Evolutionary conservation across 2,888 invertebrate species (phyloP), one percentile per base, ranked within the genome.

Genomic region (Lasioglossum lativentre): DNA sequence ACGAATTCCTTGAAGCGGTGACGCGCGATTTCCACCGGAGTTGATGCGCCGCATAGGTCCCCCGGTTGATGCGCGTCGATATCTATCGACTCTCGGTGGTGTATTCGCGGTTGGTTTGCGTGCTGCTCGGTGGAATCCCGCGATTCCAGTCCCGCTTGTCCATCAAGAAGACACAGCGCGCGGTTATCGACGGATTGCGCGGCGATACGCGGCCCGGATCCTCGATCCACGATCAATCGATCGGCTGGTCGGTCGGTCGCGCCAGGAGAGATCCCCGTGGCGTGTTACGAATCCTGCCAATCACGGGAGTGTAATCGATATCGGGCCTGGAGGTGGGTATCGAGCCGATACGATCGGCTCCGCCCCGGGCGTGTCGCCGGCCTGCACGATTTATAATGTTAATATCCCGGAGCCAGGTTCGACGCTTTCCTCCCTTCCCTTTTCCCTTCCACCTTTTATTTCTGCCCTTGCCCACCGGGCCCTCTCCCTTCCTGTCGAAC

Each of bases 341-440:
- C 93, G 92, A 91, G 90, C 34, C 91, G 94, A 94, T 94, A 94
- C 92, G 91, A 94, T 94, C 94, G 92, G 91, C 94, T 92, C 94
- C 94, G 94, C 94, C 94, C 94, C 94, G 93, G 94, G 94, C 94
- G 94, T 94, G 94, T 94, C 93, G 94, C 93, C 93, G 92, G 91
- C 93, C 93, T 92, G 93, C 90, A 93, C 93, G 93, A 94, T 94
- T 94, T 94, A 94, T 94, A 94, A 94, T 94, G 93, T 94, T 94
- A 94, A 94, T 94, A 94, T 94, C 93, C 91, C 86, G 90, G 84
- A 92, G 92, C 91, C 86, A 87, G 86, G 83, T 84, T 88, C 90
- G 74, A 82, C 86, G 85, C 82, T 83, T 90, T 88, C 86, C 87
- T 78, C 45, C 63, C 78, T 72, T 70, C 23, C 38, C 38, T 40